Percentiles rank a stretch among this genome's conserved stretches.
phyloP scores from a whole-genome alignment of 2,888 invertebrate genomes.

The Trachelus tabidus region DNA sequence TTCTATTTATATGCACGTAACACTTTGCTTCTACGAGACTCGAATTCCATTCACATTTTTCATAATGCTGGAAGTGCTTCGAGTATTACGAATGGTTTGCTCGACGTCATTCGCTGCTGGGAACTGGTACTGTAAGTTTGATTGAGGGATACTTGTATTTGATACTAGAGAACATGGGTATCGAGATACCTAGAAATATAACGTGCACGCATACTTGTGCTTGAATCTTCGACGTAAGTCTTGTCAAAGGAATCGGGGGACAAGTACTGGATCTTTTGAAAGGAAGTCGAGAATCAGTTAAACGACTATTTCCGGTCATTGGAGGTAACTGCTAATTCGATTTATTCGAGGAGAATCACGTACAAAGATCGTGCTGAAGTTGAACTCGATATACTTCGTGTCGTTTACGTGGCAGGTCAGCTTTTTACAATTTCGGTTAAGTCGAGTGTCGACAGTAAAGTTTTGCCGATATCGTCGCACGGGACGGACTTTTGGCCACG shows the following conservation, averaged over 20 bases:
- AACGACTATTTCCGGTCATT: not conserved
- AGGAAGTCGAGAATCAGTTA: not conserved
- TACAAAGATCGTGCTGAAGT: conserved; percentile 56
- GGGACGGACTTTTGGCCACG: not conserved
- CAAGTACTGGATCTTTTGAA: not conserved
- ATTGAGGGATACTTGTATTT: not conserved
- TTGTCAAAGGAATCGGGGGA: not conserved
- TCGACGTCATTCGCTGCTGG: not conserved
- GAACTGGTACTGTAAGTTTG: not conserved
- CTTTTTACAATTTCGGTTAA: conserved; percentile 42
- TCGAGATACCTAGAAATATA: too few relatives aligned
- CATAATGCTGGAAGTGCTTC: too few relatives aligned
- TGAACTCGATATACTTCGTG: conserved; percentile 33
- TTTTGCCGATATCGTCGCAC: conserved; percentile 66
- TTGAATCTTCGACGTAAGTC: not conserved
- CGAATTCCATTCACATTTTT: too few relatives aligned
- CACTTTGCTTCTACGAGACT: too few relatives aligned
- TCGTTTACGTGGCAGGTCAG: not conserved
- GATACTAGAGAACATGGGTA: not conserved
- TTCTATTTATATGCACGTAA: too few relatives aligned
- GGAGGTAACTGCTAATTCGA: conserved; percentile 28
- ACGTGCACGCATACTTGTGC: not conserved
- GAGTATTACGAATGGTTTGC: not conserved
- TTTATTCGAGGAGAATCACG: conserved; percentile 48
- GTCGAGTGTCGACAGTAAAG: conserved; percentile 69